Percentiles rank a stretch among this genome's conserved stretches.
These are phyloP conservation scores for Cyanoramphus novaezelandiae DNA, from an alignment of 2,113 vertebrate species.

Conservation along the genomic window DNA sequence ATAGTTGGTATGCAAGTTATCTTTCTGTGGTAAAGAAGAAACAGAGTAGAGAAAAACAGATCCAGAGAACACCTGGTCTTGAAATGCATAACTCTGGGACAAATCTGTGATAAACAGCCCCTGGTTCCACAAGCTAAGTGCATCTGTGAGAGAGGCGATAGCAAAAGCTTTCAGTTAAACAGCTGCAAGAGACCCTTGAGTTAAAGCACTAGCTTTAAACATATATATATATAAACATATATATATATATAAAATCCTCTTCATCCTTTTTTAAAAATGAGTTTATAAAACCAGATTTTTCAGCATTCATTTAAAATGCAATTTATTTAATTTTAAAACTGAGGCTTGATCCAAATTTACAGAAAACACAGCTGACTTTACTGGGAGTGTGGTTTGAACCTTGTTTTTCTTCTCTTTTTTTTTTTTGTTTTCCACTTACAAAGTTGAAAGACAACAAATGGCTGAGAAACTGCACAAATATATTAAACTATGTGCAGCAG, in stretches of 20 bases:
- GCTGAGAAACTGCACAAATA: background rate
- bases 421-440: background rate
- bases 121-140: background rate
- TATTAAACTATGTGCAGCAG: background rate
- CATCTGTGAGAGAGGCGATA: background rate
- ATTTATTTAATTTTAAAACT: background rate
- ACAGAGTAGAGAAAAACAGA: accelerated
- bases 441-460: background rate
- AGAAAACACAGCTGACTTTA: background rate
- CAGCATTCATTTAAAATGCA: background rate
- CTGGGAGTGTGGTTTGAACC: background rate
- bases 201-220: background rate
- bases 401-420: background rate
- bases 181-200: background rate
- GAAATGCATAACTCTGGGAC: background rate
- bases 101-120: background rate
- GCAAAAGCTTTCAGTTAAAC: background rate
- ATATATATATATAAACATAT: background rate
- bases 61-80: background rate
- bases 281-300: background rate
- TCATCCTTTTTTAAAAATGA: background rate
- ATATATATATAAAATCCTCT: background rate
- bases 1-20: background rate
- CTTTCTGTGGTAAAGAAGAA: background rate
- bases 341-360: background rate